Conservation (phyloP, 2,888 invertebrate species). For the Dromius quadrimaculatus region DNA sequence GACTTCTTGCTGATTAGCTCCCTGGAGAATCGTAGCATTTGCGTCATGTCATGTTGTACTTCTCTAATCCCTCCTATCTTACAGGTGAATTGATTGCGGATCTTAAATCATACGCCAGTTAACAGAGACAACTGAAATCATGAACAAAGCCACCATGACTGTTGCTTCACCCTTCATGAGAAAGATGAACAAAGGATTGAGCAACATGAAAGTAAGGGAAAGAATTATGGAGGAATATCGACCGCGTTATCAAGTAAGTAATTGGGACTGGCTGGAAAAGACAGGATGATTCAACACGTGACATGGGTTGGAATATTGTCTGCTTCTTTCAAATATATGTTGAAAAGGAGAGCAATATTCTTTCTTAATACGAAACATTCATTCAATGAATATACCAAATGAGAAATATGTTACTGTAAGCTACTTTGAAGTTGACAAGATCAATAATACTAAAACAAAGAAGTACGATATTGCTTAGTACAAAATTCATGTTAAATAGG, state of each 20-base stretch:
- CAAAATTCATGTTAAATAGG: too few species aligned
- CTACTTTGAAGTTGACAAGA: too few species aligned
- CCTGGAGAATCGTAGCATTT: conserved; percentile 63
- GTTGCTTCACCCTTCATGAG: too few species aligned
- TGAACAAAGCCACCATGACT: conserved; percentile 16
- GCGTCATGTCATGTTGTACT: conserved; percentile 62
- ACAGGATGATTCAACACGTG: background rate
- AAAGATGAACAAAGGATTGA: conserved; percentile 7
- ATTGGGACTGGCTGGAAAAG: background rate
- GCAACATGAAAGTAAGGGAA: background rate
- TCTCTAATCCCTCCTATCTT: background rate
- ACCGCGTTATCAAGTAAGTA: background rate
- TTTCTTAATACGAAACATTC: too few species aligned
- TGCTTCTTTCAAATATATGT: too few species aligned
- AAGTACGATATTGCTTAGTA: too few species aligned
- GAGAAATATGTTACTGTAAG: too few species aligned
- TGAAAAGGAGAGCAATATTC: too few species aligned
- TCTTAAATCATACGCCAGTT: conserved; percentile 63
- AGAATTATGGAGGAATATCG: conserved; percentile 5
- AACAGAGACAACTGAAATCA: conserved; percentile 60
- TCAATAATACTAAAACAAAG: too few species aligned
- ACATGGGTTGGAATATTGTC: background rate
- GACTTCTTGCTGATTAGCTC: conserved; percentile 62
- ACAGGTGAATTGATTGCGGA: conserved; percentile 60
- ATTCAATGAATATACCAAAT: too few species aligned